Evolutionary conservation across 2,113 vertebrate genomes (phyloP), one percentile per base, ranked within the genome.

Genomic region (Oriolus oriolus): DNA sequence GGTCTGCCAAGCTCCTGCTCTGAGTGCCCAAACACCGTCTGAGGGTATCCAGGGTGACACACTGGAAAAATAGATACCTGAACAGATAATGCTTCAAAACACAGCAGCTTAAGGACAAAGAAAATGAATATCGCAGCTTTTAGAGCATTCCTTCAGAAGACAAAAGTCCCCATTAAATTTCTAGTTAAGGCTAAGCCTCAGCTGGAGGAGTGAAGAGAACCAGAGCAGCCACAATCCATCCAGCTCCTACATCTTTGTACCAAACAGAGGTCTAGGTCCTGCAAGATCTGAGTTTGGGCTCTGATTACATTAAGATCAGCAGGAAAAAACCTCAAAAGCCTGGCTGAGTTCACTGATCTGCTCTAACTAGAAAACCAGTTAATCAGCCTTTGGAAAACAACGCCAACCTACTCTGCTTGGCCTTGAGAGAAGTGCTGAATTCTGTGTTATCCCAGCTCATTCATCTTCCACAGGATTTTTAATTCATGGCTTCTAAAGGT

Each of bases 391-490:
- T 64, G n/a, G 49, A 56, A 94, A 91, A 30, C 18, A 86, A 1
- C 37, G 75, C 63, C 76, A 60, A 54, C 41, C 56, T 70, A 35
- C 24, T 71, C 44, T 23, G 64, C 45, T 80, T 69, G n/a, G 79
- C 75, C 60, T 74, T 21, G 2, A 75, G 27, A 70, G 39, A 68
- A 57, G 20, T 59, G n/a, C 53, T 76, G 76, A 78, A 49, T 89
- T 95, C 33, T 56, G 6, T 81, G 47, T 60, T 68, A 10, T 33
- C 31, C 49, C 21, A 84, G 44, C 41, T 84, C 77, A 81, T 81
- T 91, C 69, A 94, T 84, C 73, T 80, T 88, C 60, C n/a, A 87
- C 37, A 30, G 41, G 41, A 53, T 81, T 89, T 84, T 68, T 83
- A 89, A 93, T 56, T 87, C 76, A 66, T 76, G 42, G 26, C 26